Evolutionary conservation across 2,113 vertebrate genomes (phyloP).

Genomic region (Melanocharis versteri): DNA sequence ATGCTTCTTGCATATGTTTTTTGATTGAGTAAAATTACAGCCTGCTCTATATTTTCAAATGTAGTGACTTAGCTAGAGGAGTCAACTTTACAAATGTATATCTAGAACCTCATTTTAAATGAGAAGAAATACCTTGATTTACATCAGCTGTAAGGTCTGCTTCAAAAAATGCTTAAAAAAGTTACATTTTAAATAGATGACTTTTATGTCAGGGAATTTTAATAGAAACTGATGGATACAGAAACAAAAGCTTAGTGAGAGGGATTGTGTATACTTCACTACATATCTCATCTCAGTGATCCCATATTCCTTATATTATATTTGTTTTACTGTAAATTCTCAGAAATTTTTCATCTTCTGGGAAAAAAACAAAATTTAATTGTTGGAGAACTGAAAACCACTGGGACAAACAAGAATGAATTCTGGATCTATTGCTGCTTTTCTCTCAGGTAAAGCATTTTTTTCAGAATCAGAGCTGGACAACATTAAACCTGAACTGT

Average conservation of each 20-base stretch:
- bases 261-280: not conserved
- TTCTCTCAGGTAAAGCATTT: not conserved
- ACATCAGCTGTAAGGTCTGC: not conserved
- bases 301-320: not conserved
- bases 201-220: not conserved
- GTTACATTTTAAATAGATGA: not conserved
- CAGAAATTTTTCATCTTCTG: not conserved
- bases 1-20: not conserved
- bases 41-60: not conserved
- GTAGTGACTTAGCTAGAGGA: not conserved
- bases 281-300: not conserved
- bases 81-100: not conserved
- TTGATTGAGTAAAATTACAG: not conserved
- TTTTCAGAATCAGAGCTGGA: not conserved
- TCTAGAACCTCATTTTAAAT: not conserved
- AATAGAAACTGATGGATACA: not conserved
- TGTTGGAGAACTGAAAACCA: not conserved
- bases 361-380: not conserved
- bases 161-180: not conserved
- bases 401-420: not conserved
- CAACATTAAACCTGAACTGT: not conserved
- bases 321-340: not conserved
- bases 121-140: not conserved
- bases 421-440: not conserved
- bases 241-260: not conserved